These are phyloP conservation scores for Bacillus rossius DNA, from an alignment of 1,140 invertebrate species.

Conservation along the genomic window DNA sequence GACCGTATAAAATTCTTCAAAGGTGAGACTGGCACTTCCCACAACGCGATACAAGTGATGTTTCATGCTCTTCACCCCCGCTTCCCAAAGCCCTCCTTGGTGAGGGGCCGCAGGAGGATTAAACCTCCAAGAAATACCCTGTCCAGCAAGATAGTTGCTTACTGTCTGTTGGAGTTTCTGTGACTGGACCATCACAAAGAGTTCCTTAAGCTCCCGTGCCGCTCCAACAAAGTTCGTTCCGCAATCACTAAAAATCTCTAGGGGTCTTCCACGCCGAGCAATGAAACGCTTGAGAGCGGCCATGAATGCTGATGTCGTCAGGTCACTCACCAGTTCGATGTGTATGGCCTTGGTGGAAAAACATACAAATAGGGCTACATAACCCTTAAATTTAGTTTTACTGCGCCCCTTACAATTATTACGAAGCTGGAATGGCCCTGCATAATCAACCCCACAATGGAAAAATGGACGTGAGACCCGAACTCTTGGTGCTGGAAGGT, in stretches of 20 bases:
- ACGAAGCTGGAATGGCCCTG: too few species aligned
- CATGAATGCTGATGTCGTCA: conserved; percentile 23
- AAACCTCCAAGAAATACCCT: conserved; percentile 37
- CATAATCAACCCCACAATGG: too few species aligned
- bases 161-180: background rate
- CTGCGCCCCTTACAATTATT: too few species aligned
- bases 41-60: conserved; percentile 16
- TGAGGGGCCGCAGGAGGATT: conserved; percentile 37
- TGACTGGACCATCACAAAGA: background rate
- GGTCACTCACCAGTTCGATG: too few species aligned
- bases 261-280: conserved; percentile 15
- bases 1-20: conserved; percentile 33
- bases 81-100: conserved; percentile 40
- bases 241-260: conserved; percentile 32
- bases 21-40: conserved; percentile 16
- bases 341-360: conserved; percentile 29
- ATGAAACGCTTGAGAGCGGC: conserved; percentile 23
- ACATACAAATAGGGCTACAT: conserved; percentile 24
- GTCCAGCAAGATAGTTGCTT: background rate
- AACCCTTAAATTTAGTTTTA: too few species aligned
- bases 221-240: conserved; percentile 36
- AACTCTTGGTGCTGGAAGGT: too few species aligned
- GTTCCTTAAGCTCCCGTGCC: background rate
- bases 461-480: too few species aligned
- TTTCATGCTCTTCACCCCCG: conserved; percentile 26